Conservation (phyloP, 64 coral and sea anemone species). For the Astreopora myriophthalma region DNA sequence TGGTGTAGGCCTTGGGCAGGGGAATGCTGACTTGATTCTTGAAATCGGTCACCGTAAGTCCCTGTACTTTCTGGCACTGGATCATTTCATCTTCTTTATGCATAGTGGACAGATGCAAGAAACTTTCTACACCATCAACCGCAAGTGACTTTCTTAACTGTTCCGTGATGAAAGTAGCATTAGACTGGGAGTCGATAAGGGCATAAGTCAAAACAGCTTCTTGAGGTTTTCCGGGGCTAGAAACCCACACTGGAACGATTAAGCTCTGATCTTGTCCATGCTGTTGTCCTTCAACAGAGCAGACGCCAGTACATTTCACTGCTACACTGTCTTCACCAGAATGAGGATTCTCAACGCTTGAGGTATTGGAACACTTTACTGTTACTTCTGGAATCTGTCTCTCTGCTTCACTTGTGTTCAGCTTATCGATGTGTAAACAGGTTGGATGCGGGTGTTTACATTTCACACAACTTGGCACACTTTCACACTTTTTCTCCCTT, state of each 20-base stretch:
- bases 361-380: not conserved
- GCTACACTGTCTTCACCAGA: not conserved
- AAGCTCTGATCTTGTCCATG: slow-evolving; percentile 72
- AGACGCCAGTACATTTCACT: slow-evolving; percentile 59
- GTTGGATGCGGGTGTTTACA: no score
- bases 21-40: slow-evolving; percentile 5
- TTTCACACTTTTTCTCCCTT: not conserved
- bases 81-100: slow-evolving; percentile 66
- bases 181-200: slow-evolving; percentile 50
- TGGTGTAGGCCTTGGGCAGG: slow-evolving; percentile 21
- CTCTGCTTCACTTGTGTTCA: not conserved
- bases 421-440: no score
- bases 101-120: slow-evolving; percentile 64
- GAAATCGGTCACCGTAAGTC: slow-evolving; percentile 13
- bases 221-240: not conserved
- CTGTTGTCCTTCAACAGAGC: slow-evolving; percentile 53
- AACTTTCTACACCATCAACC: slow-evolving; percentile 52
- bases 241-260: slow-evolving; percentile 73
- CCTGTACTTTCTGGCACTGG: slow-evolving; percentile 56
- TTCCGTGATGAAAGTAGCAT: slow-evolving; percentile 78
- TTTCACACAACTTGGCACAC: no score
- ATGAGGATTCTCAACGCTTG: not conserved
- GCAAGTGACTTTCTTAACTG: slow-evolving; percentile 28
- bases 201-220: slow-evolving; percentile 41
- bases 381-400: not conserved